Evolutionary conservation across 2,113 vertebrate genomes (phyloP).

Genomic region (Leptodactylus fuscus): DNA sequence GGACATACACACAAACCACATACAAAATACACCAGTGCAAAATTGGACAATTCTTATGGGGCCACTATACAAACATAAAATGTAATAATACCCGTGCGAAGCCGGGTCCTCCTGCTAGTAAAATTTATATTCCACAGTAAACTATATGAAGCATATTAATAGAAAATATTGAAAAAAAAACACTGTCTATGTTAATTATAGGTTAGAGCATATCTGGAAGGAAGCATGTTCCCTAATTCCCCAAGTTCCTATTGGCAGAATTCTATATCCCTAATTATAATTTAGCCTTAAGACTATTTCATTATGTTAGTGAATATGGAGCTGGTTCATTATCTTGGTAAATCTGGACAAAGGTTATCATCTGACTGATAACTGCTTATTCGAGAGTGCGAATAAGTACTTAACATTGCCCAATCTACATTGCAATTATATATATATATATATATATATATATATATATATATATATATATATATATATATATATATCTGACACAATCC

Average conservation of each 20-base stretch:
- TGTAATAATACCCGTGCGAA: too few relatives aligned
- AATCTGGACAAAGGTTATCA: background rate
- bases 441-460: too few relatives aligned
- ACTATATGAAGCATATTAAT: background rate
- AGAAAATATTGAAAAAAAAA: too few relatives aligned
- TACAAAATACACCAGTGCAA: too few relatives aligned
- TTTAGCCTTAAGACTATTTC: conserved; percentile 5
- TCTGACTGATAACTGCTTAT: background rate
- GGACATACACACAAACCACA: too few relatives aligned
- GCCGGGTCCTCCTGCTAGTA: too few relatives aligned
- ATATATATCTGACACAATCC: background rate
- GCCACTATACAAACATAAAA: too few relatives aligned
- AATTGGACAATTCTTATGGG: too few relatives aligned
- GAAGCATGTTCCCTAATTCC: background rate
- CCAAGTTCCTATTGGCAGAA: background rate
- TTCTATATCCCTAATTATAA: conserved; percentile 14
- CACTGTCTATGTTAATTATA: background rate
- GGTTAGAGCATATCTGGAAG: background rate
- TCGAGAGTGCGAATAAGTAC: background rate
- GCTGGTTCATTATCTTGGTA: conserved; percentile 2
- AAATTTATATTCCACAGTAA: too few relatives aligned
- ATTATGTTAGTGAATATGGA: background rate
- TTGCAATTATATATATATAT: too few relatives aligned
- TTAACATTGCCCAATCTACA: background rate
- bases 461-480: too few relatives aligned